Evolutionary conservation across 2,888 invertebrate genomes (phyloP).

Genomic region (Lapara coniferarum): DNA sequence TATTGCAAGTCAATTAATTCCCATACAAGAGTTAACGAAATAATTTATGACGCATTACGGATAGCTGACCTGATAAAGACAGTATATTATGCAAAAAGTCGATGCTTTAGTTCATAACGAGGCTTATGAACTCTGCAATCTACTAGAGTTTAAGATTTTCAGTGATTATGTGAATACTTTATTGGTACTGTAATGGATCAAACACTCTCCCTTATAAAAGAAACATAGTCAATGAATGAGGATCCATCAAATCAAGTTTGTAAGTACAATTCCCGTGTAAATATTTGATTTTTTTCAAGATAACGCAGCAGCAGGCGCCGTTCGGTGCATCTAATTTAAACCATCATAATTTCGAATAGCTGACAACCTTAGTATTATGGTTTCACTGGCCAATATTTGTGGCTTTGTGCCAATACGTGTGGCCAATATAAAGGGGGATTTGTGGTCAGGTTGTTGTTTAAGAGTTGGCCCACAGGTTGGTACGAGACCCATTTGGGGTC

Average conservation of each 20-base stretch:
- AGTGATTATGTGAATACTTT: too few species aligned
- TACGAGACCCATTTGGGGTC: too few species aligned
- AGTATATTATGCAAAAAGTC: background rate
- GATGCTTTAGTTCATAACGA: background rate
- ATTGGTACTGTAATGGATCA: background rate
- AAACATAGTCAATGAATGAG: slow-evolving; percentile 3
- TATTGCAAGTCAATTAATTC: slow-evolving; percentile 29
- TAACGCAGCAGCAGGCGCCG: background rate
- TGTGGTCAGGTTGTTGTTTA: too few species aligned
- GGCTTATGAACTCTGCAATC: background rate
- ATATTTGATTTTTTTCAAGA: slow-evolving; percentile 24
- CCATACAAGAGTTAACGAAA: slow-evolving; percentile 20
- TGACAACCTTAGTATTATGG: slow-evolving; percentile 10
- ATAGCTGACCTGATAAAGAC: slow-evolving; percentile 17
- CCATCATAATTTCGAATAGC: slow-evolving; percentile 24
- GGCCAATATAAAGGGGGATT: too few species aligned
- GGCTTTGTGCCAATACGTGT: too few species aligned
- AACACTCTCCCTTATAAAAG: background rate
- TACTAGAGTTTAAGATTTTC: too few species aligned
- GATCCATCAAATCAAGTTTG: background rate
- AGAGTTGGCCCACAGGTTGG: too few species aligned
- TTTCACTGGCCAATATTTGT: too few species aligned
- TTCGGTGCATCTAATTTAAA: slow-evolving; percentile 13
- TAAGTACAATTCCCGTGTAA: slow-evolving; percentile 12
- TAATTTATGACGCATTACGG: slow-evolving; percentile 20